Percentiles rank a stretch among this genome's conserved stretches.
These are phyloP conservation scores for Papilio protenor DNA, from an alignment of 2,888 invertebrate species.

Conservation along the genomic window DNA sequence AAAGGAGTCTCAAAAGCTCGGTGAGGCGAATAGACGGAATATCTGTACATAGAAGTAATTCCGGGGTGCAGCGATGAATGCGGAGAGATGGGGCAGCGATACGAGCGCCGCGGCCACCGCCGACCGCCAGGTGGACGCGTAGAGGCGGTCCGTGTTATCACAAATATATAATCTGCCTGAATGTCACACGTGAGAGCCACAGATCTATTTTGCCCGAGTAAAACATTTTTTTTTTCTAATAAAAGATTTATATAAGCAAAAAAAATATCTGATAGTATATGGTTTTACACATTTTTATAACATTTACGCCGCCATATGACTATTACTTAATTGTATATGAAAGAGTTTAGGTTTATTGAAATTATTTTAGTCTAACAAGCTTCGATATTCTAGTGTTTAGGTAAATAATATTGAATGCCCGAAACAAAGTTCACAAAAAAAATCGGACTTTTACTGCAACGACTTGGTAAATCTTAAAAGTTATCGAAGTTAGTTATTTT, in stretches of 20 bases:
- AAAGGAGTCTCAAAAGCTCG: conserved; percentile 72
- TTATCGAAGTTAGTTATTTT: too few species aligned
- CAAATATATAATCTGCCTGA: conserved; percentile 57
- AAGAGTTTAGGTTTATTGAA: too few species aligned
- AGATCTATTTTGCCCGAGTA: conserved; percentile 7
- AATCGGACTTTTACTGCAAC: too few species aligned
- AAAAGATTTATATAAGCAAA: neutral
- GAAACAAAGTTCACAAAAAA: too few species aligned
- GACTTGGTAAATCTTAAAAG: too few species aligned
- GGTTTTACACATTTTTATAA: too few species aligned
- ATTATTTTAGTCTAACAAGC: too few species aligned
- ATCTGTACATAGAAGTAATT: conserved; percentile 74
- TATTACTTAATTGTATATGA: too few species aligned
- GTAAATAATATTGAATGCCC: too few species aligned
- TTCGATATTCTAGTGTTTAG: too few species aligned
- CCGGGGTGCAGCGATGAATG: conserved; percentile 74
- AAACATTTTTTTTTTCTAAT: neutral
- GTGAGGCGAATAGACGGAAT: conserved; percentile 68
- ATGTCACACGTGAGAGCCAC: conserved; percentile 38
- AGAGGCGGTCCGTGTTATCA: conserved; percentile 60
- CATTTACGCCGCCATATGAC: too few species aligned
- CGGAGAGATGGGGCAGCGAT: conserved; percentile 78
- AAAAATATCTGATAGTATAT: neutral
- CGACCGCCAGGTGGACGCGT: conserved; percentile 56
- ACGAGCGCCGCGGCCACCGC: conserved; percentile 56